Conservation (phyloP, 2,797 vertebrate species). For the Coregonus ussuriensis region DNA sequence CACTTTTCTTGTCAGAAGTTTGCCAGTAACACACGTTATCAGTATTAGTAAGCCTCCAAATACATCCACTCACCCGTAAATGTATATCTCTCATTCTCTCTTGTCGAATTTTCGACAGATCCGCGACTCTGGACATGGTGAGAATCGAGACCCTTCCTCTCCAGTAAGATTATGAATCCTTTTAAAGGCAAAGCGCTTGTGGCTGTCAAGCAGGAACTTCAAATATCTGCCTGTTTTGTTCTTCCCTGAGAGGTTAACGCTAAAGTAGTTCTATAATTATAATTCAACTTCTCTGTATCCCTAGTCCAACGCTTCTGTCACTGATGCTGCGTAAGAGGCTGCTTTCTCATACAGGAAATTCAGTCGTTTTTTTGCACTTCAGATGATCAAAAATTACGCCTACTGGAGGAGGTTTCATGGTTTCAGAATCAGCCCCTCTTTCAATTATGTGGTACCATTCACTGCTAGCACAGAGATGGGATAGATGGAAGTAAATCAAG, state of each 20-base stretch:
- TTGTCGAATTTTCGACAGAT: conserved; percentile 78
- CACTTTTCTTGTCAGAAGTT: not conserved
- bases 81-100: conserved; percentile 81
- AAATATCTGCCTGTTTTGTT: conserved; percentile 19
- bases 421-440: not conserved
- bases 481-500: not conserved
- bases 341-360: conserved; percentile 33
- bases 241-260: not conserved
- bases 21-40: not conserved
- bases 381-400: conserved; percentile 21
- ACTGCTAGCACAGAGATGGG: not conserved
- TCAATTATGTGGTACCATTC: not conserved
- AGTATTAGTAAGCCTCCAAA: not conserved
- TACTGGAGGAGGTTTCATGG: conserved; percentile 6
- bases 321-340: not conserved
- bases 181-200: not conserved
- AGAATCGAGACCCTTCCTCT: conserved; percentile 11
- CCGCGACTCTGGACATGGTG: conserved; percentile 81
- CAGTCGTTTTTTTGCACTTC: not conserved
- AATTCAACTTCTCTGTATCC: not conserved
- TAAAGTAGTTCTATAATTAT: not conserved
- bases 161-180: conserved; percentile 8
- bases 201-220: not conserved
- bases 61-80: conserved; percentile 74
- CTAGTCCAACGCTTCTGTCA: not conserved